A percentile compares a stretch with the other conserved stretches of the same genome.
phyloP scores from a whole-genome alignment of 2,113 vertebrate species.

The Tamias sibiricus region DNA sequence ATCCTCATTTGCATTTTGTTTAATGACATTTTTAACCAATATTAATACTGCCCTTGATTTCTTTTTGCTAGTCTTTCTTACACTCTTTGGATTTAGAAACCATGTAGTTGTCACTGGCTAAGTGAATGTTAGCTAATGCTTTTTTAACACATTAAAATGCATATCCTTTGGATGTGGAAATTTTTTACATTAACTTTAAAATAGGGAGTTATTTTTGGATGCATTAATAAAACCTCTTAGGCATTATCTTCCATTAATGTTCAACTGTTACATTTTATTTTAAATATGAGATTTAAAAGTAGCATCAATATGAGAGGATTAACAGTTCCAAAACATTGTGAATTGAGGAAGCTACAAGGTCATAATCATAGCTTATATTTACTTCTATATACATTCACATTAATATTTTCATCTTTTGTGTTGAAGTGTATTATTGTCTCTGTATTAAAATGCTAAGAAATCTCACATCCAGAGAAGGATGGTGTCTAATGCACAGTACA shows the following conservation, averaged over 20 bases:
- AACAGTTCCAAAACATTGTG: not conserved
- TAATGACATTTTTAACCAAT: constrained; percentile 39
- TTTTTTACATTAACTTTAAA: constrained; percentile 65
- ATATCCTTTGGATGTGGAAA: constrained; percentile 42
- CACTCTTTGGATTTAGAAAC: constrained; percentile 42
- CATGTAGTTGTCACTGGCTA: constrained; percentile 58
- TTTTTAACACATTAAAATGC: constrained; percentile 62
- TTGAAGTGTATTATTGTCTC: not conserved
- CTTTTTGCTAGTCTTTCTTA: constrained; percentile 59
- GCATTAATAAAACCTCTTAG: constrained; percentile 47
- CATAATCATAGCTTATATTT: not conserved
- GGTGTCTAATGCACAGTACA: not conserved
- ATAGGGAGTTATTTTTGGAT: constrained; percentile 67
- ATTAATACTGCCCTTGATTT: constrained; percentile 41
- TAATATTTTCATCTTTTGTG: not conserved
- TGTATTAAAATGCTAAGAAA: not conserved
- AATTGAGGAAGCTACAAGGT: not conserved
- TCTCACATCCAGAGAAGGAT: not conserved
- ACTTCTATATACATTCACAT: not conserved
- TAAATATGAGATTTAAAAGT: constrained; percentile 42
- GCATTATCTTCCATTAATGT: constrained; percentile 56
- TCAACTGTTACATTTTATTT: constrained; percentile 62
- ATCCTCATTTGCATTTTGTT: constrained; percentile 39
- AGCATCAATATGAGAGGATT: constrained; percentile 25
- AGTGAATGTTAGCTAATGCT: constrained; percentile 66